A percentile compares a stretch with the other conserved stretches of the same genome.
Conservation (phyloP, 2,113 vertebrate species). For the Rhizomys pruinosus region DNA sequence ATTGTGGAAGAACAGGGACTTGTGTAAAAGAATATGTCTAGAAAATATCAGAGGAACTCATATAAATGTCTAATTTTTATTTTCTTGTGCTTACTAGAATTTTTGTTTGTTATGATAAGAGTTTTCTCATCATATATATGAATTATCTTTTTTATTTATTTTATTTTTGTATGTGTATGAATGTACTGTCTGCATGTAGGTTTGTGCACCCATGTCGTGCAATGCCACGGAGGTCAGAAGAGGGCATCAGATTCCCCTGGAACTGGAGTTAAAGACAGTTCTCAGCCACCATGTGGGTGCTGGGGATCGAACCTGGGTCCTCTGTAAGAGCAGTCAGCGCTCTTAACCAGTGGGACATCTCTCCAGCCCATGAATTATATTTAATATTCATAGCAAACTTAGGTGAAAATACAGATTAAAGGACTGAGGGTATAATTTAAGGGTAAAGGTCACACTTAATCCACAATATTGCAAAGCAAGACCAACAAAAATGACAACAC, state of each 20-base stretch:
- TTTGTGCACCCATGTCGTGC: too few species aligned
- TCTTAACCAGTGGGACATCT: too few species aligned
- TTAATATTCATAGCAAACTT: not conserved
- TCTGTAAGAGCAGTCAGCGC: too few species aligned
- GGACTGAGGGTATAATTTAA: not conserved
- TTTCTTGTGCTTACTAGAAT: not conserved
- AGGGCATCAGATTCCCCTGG: too few species aligned
- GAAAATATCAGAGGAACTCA: not conserved
- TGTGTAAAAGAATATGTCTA: not conserved
- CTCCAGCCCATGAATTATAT: too few species aligned
- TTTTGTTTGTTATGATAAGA: not conserved
- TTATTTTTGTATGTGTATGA: too few species aligned
- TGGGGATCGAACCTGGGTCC: too few species aligned
- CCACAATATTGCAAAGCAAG: not conserved
- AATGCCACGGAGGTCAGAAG: too few species aligned
- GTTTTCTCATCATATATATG: not conserved
- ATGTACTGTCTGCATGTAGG: too few species aligned
- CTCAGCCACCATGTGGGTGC: too few species aligned
- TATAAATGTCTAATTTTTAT: not conserved
- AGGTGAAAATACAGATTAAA: not conserved
- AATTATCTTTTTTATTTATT: too few species aligned
- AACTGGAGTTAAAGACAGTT: too few species aligned
- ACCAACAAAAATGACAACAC: not conserved
- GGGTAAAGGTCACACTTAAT: not conserved
- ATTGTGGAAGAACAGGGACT: not conserved